Evolutionary conservation across 2,888 invertebrate genomes (phyloP), one percentile per base, ranked within the genome.

Genomic region (Cephus runcator): DNA sequence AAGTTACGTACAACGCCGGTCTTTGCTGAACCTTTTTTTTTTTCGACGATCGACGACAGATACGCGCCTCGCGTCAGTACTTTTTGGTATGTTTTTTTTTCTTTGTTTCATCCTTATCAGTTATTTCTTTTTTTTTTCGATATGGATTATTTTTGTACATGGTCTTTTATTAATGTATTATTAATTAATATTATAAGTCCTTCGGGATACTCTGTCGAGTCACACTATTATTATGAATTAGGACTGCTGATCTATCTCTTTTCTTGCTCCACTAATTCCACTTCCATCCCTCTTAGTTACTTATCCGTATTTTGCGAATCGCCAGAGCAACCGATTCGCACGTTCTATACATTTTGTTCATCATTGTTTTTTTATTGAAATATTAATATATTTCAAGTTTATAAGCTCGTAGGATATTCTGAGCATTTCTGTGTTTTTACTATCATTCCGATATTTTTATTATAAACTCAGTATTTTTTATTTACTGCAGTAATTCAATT

Each of bases 1-100:
- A 84, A 86, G 83, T 88, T 88, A 87, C 86, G 80, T 80, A 82
- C 81, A 82, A 81, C 34, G 81, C 79, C 79, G 79, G 75, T 76
- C 81, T 76, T 81, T 81, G 71, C 71, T n/a, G 31, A 77, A 73
- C 79, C 79, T 79, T 77, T 80, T 75, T 83, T 83, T 75, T 78
- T 81, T 78, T 71, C n/a, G 73, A 74, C 80, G 81, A 85, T 85
- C 80, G 80, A 79, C 79, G 79, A 73, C 68, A 36, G 73, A 35
- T 31, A 68, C 69, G 69, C 69, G 71, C 31, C 15, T 74, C 69
- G 73, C 69, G 71, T 71, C 34, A 69, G 23, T 34, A 69, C 30
- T 33, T 73, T 33, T 68, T 30, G 75, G 69, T 69, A 77, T 76
- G 73, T 78, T 78, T 76, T 69, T 69, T 34, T 78, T 77, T 76